A percentile compares a stretch with the other conserved stretches of the same genome.
phyloP scores from a whole-genome alignment of 1,140 invertebrate species.

The Lasaia peninsularis region DNA sequence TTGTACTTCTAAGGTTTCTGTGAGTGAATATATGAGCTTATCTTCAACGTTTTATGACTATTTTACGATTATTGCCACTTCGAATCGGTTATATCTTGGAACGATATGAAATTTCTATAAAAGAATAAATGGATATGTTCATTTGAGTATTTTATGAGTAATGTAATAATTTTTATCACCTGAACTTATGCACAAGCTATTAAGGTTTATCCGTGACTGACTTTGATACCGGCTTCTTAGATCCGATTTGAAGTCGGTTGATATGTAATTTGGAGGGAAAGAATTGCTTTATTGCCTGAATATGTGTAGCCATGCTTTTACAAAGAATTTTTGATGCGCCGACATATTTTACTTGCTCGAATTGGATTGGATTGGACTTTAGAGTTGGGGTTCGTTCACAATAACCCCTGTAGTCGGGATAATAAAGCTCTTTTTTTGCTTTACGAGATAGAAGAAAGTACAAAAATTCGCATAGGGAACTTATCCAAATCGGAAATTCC shows the following conservation, averaged over 20 bases:
- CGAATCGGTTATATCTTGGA: conserved; percentile 67
- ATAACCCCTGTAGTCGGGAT: too few species aligned
- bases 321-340: too few species aligned
- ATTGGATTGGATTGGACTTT: too few species aligned
- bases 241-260: not conserved
- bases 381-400: too few species aligned
- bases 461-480: too few species aligned
- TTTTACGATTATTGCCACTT: conserved; percentile 72
- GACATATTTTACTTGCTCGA: too few species aligned
- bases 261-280: not conserved
- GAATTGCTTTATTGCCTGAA: too few species aligned
- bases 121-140: conserved; percentile 67
- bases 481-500: too few species aligned
- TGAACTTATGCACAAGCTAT: not conserved
- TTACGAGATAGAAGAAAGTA: too few species aligned
- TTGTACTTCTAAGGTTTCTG: conserved; percentile 34
- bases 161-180: conserved; percentile 56
- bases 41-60: conserved; percentile 64
- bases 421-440: too few species aligned
- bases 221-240: not conserved
- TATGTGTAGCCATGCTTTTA: too few species aligned
- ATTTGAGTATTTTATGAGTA: conserved; percentile 53
- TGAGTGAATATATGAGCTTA: conserved; percentile 57
- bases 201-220: not conserved
- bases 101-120: conserved; percentile 73